A percentile compares a stretch with the other conserved stretches of the same genome.
phyloP scores from a whole-genome alignment of 2,888 invertebrate genomes.

The Spialia ferax region DNA sequence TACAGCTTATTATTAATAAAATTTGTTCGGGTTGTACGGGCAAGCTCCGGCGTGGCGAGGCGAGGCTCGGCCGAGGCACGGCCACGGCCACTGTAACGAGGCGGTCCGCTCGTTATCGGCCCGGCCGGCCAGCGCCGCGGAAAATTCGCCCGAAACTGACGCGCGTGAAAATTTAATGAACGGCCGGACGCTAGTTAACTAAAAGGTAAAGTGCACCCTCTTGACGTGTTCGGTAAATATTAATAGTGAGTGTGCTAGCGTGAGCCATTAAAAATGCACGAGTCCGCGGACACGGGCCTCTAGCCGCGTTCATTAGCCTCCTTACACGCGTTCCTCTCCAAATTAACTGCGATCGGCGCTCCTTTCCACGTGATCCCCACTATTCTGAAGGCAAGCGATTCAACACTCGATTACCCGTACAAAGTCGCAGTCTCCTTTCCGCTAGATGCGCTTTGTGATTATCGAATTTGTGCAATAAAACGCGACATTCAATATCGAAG shows the following conservation, averaged over 20 bases:
- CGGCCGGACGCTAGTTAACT: conserved; percentile 87
- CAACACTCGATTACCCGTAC: conserved; percentile 54
- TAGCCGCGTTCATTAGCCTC: conserved; percentile 73
- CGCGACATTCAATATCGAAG: conserved; percentile 76
- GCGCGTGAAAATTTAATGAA: conserved; percentile 87
- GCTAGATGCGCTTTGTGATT: conserved; percentile 61
- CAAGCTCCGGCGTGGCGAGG: conserved; percentile 37
- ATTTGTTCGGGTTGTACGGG: conserved; percentile 73
- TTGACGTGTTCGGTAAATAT: conserved; percentile 87
- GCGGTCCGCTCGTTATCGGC: conserved; percentile 64
- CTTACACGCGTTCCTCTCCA: conserved; percentile 60
- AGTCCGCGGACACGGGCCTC: conserved; percentile 78
- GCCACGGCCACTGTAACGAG: conserved; percentile 67
- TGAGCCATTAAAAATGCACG: conserved; percentile 85
- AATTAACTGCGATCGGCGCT: conserved; percentile 57
- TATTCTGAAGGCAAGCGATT: conserved; percentile 32
- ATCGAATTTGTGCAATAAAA: conserved; percentile 79
- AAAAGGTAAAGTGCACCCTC: conserved; percentile 87
- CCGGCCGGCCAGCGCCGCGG: conserved; percentile 82
- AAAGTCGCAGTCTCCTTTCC: conserved; percentile 48
- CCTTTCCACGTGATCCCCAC: conserved; percentile 31
- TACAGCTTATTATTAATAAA: conserved; percentile 86
- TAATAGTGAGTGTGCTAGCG: conserved; percentile 85
- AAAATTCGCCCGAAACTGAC: conserved; percentile 86
- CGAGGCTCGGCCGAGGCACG: conserved; percentile 45